Conservation (phyloP, 2,888 invertebrate genomes). For the Himalopsyche tibetana region DNA sequence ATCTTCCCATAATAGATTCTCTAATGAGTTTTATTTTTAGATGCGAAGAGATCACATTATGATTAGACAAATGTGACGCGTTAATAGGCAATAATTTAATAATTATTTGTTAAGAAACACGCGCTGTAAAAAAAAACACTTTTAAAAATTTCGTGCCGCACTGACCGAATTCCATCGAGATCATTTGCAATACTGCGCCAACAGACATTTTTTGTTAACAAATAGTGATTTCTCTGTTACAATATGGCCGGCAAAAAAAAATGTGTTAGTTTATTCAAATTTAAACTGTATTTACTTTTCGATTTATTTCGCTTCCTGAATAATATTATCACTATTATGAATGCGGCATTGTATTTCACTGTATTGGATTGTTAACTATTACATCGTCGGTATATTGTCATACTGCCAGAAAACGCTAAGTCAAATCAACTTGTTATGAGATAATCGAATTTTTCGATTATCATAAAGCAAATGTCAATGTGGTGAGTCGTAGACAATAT, state of each 20-base stretch:
- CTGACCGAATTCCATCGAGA: slow-evolving; percentile 16
- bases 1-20: too few species aligned
- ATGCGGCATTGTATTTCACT: too few species aligned
- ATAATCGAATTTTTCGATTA: too few species aligned
- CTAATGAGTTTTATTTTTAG: not conserved
- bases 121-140: not conserved
- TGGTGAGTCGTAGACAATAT: too few species aligned
- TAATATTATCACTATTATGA: too few species aligned
- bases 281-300: slow-evolving; percentile 4
- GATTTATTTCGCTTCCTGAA: too few species aligned
- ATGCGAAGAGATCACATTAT: not conserved
- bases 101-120: slow-evolving; percentile 13
- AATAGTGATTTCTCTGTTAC: not conserved
- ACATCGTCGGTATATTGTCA: too few species aligned
- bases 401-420: too few species aligned
- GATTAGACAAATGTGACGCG: not conserved
- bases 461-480: too few species aligned
- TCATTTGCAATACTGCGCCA: not conserved
- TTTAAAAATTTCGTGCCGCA: not conserved
- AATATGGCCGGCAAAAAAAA: not conserved
- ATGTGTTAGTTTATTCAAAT: not conserved
- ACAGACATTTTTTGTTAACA: not conserved
- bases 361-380: too few species aligned
- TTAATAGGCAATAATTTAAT: not conserved
- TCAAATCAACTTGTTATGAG: too few species aligned